Evolutionary conservation across 2,888 invertebrate species (phyloP), one percentile per base, ranked within the genome.

Genomic region (Ariolimax columbianus): DNA sequence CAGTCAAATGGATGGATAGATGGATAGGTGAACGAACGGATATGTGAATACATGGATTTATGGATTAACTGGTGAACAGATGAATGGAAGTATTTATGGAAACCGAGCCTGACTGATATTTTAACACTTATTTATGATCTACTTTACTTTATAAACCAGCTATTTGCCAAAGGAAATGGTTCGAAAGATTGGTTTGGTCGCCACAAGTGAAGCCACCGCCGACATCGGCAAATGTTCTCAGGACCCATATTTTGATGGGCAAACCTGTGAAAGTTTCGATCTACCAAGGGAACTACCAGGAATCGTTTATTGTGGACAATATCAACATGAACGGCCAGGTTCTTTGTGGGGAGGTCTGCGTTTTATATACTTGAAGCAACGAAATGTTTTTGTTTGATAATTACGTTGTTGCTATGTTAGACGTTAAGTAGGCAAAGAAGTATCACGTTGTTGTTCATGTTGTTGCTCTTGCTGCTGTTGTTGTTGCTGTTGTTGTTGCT

Each of bases 341-440:
- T 80, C 55, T 85, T 17, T 87, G 87, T 63, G 87, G 85, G 0
- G 87, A 85, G 87, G 87, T 85, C n/a, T n/a, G n/a, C n/a, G n/a
- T n/a, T n/a, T n/a, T n/a, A n/a, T 79, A 68, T 40, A n/a, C n/a
- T n/a, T n/a, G n/a, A n/a, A n/a, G n/a, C n/a, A 9, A 51, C 51
- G 51, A 51, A 19, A 14, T 14, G 9, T 51, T 51, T 51, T 7
- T 66, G 66, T 26, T 66, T 66, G 11, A 66, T 19, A n/a, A 66
- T 66, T 23, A 66, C 66, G 11, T 23, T 26, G n/a, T 7, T 26
- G 30, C 9, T 51, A 14, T 51, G 19, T 19, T 51, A 14, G 51
- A 14, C 51, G 51, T 9, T 51, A 51, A 14, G 9, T 51, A 51
- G 19, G 51, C 9, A 19, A 14, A 51, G 19, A 14, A 9, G 9